Conservation (phyloP, 2,888 invertebrate genomes). For the Polydrusus pterygomalis region DNA sequence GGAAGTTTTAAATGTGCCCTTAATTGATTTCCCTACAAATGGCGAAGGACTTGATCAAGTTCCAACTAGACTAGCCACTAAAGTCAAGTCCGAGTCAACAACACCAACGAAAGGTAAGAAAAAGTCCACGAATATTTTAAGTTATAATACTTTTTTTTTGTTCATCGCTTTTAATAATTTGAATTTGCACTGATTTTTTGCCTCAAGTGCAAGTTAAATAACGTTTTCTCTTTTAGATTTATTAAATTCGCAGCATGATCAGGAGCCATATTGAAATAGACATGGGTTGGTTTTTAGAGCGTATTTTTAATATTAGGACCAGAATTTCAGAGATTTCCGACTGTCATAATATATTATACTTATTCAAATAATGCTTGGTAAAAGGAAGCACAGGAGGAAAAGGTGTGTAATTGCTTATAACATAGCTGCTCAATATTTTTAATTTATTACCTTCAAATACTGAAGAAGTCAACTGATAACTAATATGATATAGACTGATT, state of each 20-base stretch:
- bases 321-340: slow-evolving; percentile 4
- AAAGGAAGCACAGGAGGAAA: slow-evolving; percentile 4
- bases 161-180: no score
- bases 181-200: no score
- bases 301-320: slow-evolving; percentile 11
- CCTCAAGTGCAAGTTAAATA: neutral
- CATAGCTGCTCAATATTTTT: neutral
- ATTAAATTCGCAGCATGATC: slow-evolving; percentile 47
- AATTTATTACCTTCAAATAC: neutral
- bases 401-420: neutral
- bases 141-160: no score
- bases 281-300: neutral
- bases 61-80: slow-evolving; percentile 76
- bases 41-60: slow-evolving; percentile 77
- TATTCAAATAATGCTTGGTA: neutral
- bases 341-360: neutral
- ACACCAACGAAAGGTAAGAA: slow-evolving; percentile 67
- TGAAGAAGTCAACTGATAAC: no score
- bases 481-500: no score
- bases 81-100: slow-evolving; percentile 65
- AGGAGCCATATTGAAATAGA: slow-evolving; percentile 43
- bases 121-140: no score
- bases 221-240: slow-evolving; percentile 54
- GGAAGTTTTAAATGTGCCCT: slow-evolving; percentile 59
- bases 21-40: slow-evolving; percentile 63